These are phyloP conservation scores for Pseudopipra pipra DNA, from an alignment of 2,113 vertebrate genomes.

Conservation along the genomic window DNA sequence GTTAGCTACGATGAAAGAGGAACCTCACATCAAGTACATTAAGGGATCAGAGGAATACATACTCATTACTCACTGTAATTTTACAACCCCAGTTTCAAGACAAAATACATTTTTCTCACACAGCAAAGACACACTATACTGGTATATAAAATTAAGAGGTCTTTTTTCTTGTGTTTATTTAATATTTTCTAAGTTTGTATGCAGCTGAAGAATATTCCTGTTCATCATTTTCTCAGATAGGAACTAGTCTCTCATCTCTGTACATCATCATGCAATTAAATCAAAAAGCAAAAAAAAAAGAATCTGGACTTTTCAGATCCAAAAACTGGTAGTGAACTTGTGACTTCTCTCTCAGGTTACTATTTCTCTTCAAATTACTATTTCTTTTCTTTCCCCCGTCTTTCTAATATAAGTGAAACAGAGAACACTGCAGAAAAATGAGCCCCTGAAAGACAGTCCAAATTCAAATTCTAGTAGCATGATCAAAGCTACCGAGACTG, in stretches of 20 bases:
- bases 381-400: accelerated
- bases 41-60: conserved; percentile 64
- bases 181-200: neutral
- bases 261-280: neutral
- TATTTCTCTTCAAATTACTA: neutral
- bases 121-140: neutral
- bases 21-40: conserved; percentile 64
- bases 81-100: conserved; percentile 43
- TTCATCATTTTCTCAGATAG: neutral
- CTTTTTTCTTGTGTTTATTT: conserved; percentile 7
- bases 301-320: neutral
- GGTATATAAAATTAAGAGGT: neutral
- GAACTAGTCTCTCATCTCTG: neutral
- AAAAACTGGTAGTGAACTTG: neutral
- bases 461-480: neutral
- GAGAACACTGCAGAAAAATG: neutral
- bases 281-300: neutral
- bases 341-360: neutral
- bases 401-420: neutral
- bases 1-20: conserved; percentile 61
- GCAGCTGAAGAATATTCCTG: neutral
- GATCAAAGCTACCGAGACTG: neutral
- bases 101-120: conserved; percentile 49
- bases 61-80: conserved; percentile 63
- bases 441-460: neutral